Percentiles rank a stretch among this genome's conserved stretches.
These are phyloP conservation scores for Anarhynchus alexandrinus DNA, from an alignment of 2,113 vertebrate species.

Conservation along the genomic window DNA sequence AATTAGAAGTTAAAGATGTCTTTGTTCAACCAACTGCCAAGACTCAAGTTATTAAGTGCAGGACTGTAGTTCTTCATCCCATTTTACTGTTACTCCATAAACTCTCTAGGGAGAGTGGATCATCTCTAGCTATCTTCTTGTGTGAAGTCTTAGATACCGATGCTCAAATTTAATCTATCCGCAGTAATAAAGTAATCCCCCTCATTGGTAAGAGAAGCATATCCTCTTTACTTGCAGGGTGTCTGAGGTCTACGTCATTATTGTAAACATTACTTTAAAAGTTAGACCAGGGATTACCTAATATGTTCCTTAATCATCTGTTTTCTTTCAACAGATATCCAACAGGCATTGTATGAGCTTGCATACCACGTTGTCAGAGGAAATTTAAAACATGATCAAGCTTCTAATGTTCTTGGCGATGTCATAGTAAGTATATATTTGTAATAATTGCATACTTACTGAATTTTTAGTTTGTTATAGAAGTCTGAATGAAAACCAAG, in stretches of 20 bases:
- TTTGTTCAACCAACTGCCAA: neutral
- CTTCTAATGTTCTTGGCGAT: constrained; percentile 85
- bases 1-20: neutral
- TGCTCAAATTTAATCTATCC: neutral
- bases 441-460: neutral
- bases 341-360: constrained; percentile 91
- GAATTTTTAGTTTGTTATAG: neutral
- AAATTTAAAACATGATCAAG: constrained; percentile 92
- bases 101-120: neutral
- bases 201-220: neutral
- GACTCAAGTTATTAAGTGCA: neutral
- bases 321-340: constrained; percentile 82
- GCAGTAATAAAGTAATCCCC: neutral
- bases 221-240: neutral
- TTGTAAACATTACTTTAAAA: neutral
- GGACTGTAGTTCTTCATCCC: neutral
- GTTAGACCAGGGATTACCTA: neutral
- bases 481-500: neutral
- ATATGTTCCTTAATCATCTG: neutral
- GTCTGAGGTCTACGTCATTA: neutral
- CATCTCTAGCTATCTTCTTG: neutral
- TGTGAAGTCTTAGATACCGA: neutral
- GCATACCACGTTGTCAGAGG: constrained; percentile 92
- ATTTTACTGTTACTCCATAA: neutral
- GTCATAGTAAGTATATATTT: constrained; percentile 83